Conservation (phyloP, 2,888 invertebrate genomes). For the Drosophila monieri region DNA sequence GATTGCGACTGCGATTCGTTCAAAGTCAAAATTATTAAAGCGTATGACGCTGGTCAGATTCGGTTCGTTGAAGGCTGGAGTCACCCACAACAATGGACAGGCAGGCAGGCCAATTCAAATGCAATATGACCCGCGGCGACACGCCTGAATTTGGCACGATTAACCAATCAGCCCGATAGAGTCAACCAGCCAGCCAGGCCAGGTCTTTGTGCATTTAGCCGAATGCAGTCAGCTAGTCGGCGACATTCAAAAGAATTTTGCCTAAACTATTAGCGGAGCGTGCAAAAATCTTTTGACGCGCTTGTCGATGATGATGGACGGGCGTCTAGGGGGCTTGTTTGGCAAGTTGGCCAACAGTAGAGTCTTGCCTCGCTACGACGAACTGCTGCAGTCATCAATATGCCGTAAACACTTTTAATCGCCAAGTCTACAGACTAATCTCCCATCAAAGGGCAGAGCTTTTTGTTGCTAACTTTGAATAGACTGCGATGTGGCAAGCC, state of each 20-base stretch:
- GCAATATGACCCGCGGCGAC: conserved; percentile 74
- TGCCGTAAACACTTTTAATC: too few relatives aligned
- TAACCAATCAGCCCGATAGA: conserved; percentile 72
- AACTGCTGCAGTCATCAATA: background rate
- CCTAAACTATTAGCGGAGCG: conserved; percentile 42
- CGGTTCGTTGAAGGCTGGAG: conserved; percentile 39
- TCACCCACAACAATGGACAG: conserved; percentile 34
- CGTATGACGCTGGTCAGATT: conserved; percentile 40
- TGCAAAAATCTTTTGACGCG: conserved; percentile 50
- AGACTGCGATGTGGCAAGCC: background rate
- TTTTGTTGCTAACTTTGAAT: too few relatives aligned
- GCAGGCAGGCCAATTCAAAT: conserved; percentile 10
- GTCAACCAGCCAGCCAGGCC: conserved; percentile 38
- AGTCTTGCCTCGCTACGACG: conserved; percentile 1
- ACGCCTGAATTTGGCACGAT: conserved; percentile 80
- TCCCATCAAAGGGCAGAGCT: background rate
- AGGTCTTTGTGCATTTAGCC: conserved; percentile 8
- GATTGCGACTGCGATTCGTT: conserved; percentile 47
- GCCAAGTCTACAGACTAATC: background rate
- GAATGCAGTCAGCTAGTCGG: conserved; percentile 29
- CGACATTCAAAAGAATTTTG: conserved; percentile 45
- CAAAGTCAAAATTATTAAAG: conserved; percentile 71
- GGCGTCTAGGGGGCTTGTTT: conserved; percentile 17
- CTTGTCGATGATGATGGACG: conserved; percentile 44
- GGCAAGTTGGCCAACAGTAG: conserved; percentile 27